Evolutionary conservation across 2,113 vertebrate species (phyloP).

Genomic region (Dipodomys ordii): DNA sequence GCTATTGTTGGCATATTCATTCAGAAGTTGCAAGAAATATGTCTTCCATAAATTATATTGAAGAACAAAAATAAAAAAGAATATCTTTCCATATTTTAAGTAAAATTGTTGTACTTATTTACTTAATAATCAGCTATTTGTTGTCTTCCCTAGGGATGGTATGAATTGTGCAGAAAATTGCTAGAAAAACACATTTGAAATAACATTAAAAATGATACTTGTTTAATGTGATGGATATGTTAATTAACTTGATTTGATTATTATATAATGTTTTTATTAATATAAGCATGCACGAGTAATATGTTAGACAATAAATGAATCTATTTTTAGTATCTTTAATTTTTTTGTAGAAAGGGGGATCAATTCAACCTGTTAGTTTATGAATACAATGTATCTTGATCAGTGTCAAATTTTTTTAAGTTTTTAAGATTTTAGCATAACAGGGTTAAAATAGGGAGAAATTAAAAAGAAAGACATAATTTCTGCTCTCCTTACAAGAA

Average conservation of each 20-base stretch:
- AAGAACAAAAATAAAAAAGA: not conserved
- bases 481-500: no score
- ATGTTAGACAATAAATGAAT: not conserved
- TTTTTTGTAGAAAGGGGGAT: no score
- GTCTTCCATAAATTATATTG: not conserved
- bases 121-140: not conserved
- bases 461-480: no score
- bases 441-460: no score
- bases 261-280: not conserved
- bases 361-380: no score
- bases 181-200: not conserved
- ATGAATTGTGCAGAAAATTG: not conserved
- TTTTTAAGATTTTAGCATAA: no score
- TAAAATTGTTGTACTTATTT: not conserved
- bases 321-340: no score
- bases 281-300: not conserved
- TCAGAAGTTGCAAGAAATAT: not conserved
- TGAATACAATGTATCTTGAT: no score
- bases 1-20: not conserved
- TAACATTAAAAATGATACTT: not conserved
- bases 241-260: not conserved
- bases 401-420: no score
- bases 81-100: not conserved
- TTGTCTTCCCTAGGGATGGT: not conserved
- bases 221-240: not conserved